Conservation (phyloP, 2,888 invertebrate species). For the Nomada fucata region DNA sequence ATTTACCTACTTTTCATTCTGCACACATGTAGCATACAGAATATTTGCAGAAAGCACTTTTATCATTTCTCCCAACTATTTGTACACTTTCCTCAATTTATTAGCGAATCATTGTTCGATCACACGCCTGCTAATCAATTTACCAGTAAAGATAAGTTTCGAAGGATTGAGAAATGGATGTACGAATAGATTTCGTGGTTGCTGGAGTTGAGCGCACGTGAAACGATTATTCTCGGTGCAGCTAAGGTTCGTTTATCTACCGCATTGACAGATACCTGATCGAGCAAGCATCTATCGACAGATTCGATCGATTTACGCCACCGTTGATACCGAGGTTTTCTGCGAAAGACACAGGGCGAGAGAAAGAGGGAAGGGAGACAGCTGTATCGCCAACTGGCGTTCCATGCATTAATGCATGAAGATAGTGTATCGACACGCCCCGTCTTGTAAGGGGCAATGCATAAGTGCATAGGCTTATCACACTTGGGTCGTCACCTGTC, state of each 20-base stretch:
- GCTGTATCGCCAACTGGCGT: constrained; percentile 50
- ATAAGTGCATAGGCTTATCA: constrained; percentile 47
- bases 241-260: constrained; percentile 40
- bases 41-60: too few relatives aligned
- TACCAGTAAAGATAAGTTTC: neutral
- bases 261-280: constrained; percentile 54
- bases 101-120: too few relatives aligned
- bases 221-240: constrained; percentile 13
- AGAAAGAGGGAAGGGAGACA: constrained; percentile 19
- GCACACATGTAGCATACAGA: too few relatives aligned
- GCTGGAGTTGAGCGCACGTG: neutral
- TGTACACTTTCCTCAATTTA: too few relatives aligned
- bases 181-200: neutral
- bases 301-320: constrained; percentile 60
- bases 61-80: too few relatives aligned
- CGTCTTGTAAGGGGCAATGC: constrained; percentile 51
- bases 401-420: constrained; percentile 72
- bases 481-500: constrained; percentile 50
- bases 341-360: neutral
- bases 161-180: neutral
- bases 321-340: constrained; percentile 24
- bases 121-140: too few relatives aligned
- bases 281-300: constrained; percentile 47
- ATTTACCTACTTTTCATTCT: too few relatives aligned
- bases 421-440: constrained; percentile 60